Evolutionary conservation across 2,888 invertebrate species (phyloP).

Genomic region (Pseudococcus viburni): DNA sequence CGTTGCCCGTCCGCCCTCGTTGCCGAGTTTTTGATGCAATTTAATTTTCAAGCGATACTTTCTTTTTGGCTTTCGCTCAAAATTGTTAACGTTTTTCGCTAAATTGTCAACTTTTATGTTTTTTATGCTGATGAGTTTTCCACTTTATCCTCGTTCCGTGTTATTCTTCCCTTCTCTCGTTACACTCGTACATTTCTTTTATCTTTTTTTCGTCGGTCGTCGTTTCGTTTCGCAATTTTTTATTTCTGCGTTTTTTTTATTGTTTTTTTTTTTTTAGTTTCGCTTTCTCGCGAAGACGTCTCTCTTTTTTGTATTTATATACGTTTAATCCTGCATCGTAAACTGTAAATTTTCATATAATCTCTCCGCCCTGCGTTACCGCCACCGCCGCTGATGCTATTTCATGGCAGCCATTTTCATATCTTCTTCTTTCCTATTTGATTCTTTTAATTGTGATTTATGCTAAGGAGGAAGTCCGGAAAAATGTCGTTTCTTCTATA

Average conservation of each 20-base stretch:
- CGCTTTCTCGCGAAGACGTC: slow-evolving; percentile 64
- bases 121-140: slow-evolving; percentile 66
- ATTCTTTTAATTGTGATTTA: slow-evolving; percentile 66
- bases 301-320: slow-evolving; percentile 64
- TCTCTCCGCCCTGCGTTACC: slow-evolving; percentile 57
- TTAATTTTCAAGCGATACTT: slow-evolving; percentile 66
- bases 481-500: slow-evolving; percentile 66
- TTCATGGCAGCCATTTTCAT: slow-evolving; percentile 64
- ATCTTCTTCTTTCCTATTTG: slow-evolving; percentile 66
- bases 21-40: slow-evolving; percentile 64
- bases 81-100: slow-evolving; percentile 66
- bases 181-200: slow-evolving; percentile 57
- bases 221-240: slow-evolving; percentile 66
- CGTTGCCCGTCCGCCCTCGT: not conserved
- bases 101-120: slow-evolving; percentile 66
- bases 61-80: slow-evolving; percentile 66
- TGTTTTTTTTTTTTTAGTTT: slow-evolving; percentile 64
- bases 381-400: slow-evolving; percentile 8
- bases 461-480: slow-evolving; percentile 66
- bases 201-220: slow-evolving; percentile 58
- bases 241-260: slow-evolving; percentile 62
- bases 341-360: slow-evolving; percentile 66
- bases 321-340: slow-evolving; percentile 66
- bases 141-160: slow-evolving; percentile 66
- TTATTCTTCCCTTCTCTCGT: slow-evolving; percentile 58